These are phyloP conservation scores for Drosophila erecta DNA, from an alignment of 1,140 invertebrate genomes.

Conservation along the genomic window DNA sequence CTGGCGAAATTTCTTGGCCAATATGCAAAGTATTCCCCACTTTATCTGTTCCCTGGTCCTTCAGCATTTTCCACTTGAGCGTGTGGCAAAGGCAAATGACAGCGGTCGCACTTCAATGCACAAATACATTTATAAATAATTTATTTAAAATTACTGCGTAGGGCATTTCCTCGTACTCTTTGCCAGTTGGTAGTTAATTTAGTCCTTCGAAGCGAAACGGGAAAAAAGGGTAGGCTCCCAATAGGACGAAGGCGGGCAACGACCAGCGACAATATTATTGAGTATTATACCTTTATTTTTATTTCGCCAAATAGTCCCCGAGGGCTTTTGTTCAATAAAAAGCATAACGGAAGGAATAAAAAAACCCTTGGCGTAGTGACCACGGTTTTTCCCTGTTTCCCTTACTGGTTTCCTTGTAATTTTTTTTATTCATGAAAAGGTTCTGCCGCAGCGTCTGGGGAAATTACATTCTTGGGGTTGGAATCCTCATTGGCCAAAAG, in stretches of 20 bases:
- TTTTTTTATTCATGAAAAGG: slow-evolving; percentile 41
- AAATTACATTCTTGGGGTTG: slow-evolving; percentile 69
- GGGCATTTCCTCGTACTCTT: slow-evolving; percentile 44
- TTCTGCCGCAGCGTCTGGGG: slow-evolving; percentile 70
- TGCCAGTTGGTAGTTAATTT: slow-evolving; percentile 77
- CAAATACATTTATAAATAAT: slow-evolving; percentile 79
- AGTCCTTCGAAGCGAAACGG: slow-evolving; percentile 39
- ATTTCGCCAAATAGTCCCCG: slow-evolving; percentile 76
- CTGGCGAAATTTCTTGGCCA: no score
- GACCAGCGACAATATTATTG: slow-evolving; percentile 72
- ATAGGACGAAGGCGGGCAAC: slow-evolving; percentile 8
- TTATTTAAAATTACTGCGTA: slow-evolving; percentile 77
- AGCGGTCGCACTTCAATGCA: slow-evolving; percentile 69
- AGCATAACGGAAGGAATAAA: slow-evolving; percentile 50
- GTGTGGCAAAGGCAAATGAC: slow-evolving; percentile 45
- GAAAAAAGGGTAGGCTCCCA: slow-evolving; percentile 28
- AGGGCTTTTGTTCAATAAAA: slow-evolving; percentile 77
- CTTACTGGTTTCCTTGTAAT: not conserved
- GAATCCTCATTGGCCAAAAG: slow-evolving; percentile 17
- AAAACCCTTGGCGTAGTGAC: slow-evolving; percentile 53
- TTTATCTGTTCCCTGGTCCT: not conserved
- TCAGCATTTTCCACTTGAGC: slow-evolving; percentile 4
- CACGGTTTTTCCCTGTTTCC: slow-evolving; percentile 44
- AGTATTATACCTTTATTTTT: slow-evolving; percentile 82
- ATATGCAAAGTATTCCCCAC: not conserved